Conservation (phyloP, 2,888 invertebrate species). For the Rutpela maculata region DNA sequence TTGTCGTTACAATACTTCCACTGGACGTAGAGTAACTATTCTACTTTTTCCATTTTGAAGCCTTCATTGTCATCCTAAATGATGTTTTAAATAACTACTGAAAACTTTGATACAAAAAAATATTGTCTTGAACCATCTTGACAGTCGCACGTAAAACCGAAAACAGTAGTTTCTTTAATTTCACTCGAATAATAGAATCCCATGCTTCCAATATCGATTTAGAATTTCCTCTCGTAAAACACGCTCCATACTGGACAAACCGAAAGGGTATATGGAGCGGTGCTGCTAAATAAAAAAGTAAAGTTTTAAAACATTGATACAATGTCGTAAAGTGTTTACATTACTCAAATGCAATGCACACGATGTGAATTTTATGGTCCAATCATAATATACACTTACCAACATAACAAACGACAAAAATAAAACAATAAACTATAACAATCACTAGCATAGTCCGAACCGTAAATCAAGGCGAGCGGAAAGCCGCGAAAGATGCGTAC, state of each 20-base stretch:
- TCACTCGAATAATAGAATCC: not conserved
- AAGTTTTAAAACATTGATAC: slow-evolving; percentile 58
- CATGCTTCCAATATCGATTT: not conserved
- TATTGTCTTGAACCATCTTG: no score
- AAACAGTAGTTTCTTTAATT: not conserved
- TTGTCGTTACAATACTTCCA: no score
- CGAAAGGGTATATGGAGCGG: not conserved
- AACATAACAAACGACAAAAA: slow-evolving; percentile 65
- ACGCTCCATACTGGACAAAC: not conserved
- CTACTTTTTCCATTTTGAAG: no score
- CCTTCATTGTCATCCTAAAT: no score
- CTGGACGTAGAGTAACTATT: no score
- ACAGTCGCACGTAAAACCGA: no score
- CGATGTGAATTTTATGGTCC: slow-evolving; percentile 65
- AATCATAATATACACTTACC: slow-evolving; percentile 63
- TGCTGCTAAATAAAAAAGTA: not conserved
- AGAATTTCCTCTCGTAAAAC: not conserved
- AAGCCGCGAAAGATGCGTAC: slow-evolving; percentile 51
- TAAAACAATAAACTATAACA: slow-evolving; percentile 64
- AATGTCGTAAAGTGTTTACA: slow-evolving; percentile 62
- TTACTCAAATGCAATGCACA: slow-evolving; percentile 64
- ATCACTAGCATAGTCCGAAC: slow-evolving; percentile 57
- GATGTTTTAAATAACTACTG: no score
- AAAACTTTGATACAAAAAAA: no score
- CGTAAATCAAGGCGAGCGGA: slow-evolving; percentile 57